A percentile compares a stretch with the other conserved stretches of the same genome.
Conservation (phyloP, 2,888 invertebrate genomes). For the Monopis laevigella region DNA sequence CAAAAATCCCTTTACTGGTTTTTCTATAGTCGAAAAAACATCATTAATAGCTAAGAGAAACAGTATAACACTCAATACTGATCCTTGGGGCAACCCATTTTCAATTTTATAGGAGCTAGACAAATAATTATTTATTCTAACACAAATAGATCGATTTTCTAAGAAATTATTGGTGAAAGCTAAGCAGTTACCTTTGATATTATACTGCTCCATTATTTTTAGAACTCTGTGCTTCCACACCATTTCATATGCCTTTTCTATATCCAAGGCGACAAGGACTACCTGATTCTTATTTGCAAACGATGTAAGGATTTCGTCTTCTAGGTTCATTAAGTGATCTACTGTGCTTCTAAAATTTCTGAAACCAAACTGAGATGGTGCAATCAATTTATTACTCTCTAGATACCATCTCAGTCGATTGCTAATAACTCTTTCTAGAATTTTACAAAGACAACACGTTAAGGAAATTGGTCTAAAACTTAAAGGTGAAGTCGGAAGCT, state of each 20-base stretch:
- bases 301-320: slow-evolving; percentile 15
- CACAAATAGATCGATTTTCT: slow-evolving; percentile 12
- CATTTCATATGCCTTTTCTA: slow-evolving; percentile 19
- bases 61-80: slow-evolving; percentile 15
- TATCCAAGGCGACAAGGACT: slow-evolving; percentile 16
- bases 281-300: slow-evolving; percentile 16
- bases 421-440: slow-evolving; percentile 18
- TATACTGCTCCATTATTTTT: slow-evolving; percentile 1
- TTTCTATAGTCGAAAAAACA: slow-evolving; percentile 10
- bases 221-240: slow-evolving; percentile 19
- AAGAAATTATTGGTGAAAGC: slow-evolving; percentile 15
- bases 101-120: slow-evolving; percentile 3
- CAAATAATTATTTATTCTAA: slow-evolving; percentile 9
- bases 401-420: slow-evolving; percentile 17
- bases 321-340: slow-evolving; percentile 15
- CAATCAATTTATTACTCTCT: slow-evolving; percentile 8
- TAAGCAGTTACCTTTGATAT: slow-evolving; percentile 13
- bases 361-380: slow-evolving; percentile 17
- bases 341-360: slow-evolving; percentile 16
- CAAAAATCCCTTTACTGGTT: slow-evolving; percentile 16
- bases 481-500: slow-evolving; percentile 9
- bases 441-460: slow-evolving; percentile 17
- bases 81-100: slow-evolving; percentile 16
- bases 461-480: slow-evolving; percentile 19
- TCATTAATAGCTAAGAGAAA: slow-evolving; percentile 17